Evolutionary conservation across 2,113 vertebrate genomes (phyloP).

Genomic region (Platysteira castanea): DNA sequence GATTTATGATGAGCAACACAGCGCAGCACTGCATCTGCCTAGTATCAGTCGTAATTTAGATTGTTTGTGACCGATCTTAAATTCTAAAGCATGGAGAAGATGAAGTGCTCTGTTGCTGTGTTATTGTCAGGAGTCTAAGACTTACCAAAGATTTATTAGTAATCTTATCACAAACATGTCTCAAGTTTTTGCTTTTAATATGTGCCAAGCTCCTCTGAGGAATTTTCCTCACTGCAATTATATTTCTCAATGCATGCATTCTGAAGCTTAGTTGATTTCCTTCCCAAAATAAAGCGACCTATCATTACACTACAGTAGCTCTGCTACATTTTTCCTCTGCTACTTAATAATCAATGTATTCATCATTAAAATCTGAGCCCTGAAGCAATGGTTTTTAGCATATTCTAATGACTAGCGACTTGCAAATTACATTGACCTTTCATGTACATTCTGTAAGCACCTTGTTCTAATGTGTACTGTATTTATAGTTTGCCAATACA

Average conservation of each 20-base stretch:
- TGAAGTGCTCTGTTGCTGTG: slow-evolving; percentile 82
- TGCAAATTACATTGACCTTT: slow-evolving; percentile 95
- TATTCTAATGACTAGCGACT: slow-evolving; percentile 92
- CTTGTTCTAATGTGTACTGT: slow-evolving; percentile 87
- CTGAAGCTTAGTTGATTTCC: slow-evolving; percentile 82
- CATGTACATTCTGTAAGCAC: slow-evolving; percentile 87
- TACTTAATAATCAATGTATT: slow-evolving; percentile 93
- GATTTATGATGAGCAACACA: slow-evolving; percentile 81
- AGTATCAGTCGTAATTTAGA: slow-evolving; percentile 84
- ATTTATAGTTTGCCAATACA: slow-evolving; percentile 89
- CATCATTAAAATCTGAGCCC: slow-evolving; percentile 92
- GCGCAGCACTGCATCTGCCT: slow-evolving; percentile 79
- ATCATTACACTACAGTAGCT: slow-evolving; percentile 76
- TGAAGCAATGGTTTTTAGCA: slow-evolving; percentile 88
- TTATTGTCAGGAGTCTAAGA: slow-evolving; percentile 89
- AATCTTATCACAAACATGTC: slow-evolving; percentile 94
- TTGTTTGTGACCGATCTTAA: slow-evolving; percentile 90
- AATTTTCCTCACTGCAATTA: slow-evolving; percentile 85
- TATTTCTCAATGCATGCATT: slow-evolving; percentile 80
- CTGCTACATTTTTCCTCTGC: slow-evolving; percentile 82
- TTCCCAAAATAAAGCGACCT: slow-evolving; percentile 87
- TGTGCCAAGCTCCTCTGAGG: slow-evolving; percentile 85
- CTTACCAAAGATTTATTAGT: slow-evolving; percentile 89
- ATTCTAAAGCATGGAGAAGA: slow-evolving; percentile 85
- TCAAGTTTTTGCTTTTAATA: slow-evolving; percentile 92